phyloP scores from a whole-genome alignment of 2,797 vertebrate genomes.

The Erithacus rubecula region DNA sequence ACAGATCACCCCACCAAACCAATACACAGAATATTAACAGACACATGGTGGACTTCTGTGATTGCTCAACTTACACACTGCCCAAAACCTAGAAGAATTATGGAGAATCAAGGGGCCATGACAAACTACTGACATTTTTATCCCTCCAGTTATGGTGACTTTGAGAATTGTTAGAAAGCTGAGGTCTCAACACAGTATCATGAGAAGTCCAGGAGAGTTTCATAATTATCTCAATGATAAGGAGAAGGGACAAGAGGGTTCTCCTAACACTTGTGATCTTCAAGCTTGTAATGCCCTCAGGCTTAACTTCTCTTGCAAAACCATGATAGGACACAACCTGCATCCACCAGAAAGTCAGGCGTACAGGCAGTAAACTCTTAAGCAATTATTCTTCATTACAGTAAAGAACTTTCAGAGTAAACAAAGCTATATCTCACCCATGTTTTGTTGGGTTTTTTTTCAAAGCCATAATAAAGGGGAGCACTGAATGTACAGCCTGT shows the following conservation, averaged over 20 bases:
- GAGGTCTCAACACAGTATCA: neutral
- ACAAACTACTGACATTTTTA: neutral
- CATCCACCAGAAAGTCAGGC: neutral
- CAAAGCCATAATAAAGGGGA: neutral
- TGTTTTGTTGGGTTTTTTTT: neutral
- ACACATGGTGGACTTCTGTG: rapidly evolving
- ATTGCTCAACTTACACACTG: neutral
- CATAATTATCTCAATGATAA: neutral
- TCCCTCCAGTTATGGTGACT: neutral
- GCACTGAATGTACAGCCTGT: neutral
- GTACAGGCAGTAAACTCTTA: neutral
- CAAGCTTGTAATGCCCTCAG: neutral
- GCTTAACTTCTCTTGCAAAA: neutral
- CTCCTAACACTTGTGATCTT: neutral
- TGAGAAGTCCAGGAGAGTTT: neutral
- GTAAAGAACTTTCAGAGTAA: neutral
- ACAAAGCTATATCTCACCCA: neutral
- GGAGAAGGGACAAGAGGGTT: neutral
- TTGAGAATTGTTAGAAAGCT: neutral
- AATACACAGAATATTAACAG: neutral
- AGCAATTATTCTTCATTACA: neutral
- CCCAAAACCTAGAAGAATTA: neutral
- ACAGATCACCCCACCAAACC: neutral
- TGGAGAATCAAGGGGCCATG: neutral
- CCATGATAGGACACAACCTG: neutral